Percentiles rank a stretch among this genome's conserved stretches.
These are phyloP conservation scores for Papilio protenor DNA, from an alignment of 2,888 invertebrate genomes.

Conservation along the genomic window DNA sequence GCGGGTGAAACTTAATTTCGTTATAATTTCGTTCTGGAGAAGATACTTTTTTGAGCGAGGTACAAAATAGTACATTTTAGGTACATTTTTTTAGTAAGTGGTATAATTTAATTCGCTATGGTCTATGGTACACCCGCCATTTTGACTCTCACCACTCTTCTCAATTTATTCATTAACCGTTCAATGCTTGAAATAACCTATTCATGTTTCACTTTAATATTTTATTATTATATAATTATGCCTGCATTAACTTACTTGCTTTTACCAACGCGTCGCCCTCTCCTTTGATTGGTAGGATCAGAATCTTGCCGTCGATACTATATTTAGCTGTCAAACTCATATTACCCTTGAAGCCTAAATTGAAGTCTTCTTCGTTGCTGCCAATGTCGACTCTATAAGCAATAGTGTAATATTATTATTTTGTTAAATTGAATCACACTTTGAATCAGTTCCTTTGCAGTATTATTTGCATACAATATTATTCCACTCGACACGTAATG, in stretches of 20 bases:
- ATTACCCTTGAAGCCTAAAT: conserved; percentile 66
- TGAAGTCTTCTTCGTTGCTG: conserved; percentile 61
- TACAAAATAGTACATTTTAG: no score
- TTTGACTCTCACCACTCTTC: no score
- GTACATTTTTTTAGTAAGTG: no score
- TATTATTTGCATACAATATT: conserved; percentile 37
- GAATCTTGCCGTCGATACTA: conserved; percentile 75
- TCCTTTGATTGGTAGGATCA: conserved; percentile 81
- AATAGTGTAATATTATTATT: conserved; percentile 26
- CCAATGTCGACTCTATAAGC: conserved; percentile 66
- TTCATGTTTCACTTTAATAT: not conserved
- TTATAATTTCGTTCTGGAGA: no score
- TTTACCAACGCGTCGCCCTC: conserved; percentile 74
- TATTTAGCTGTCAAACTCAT: conserved; percentile 76
- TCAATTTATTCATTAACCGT: no score
- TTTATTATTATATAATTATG: not conserved
- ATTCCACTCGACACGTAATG: conserved; percentile 21
- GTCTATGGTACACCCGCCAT: no score
- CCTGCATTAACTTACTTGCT: conserved; percentile 68
- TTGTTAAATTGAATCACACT: not conserved
- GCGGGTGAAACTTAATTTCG: no score
- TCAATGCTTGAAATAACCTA: not conserved
- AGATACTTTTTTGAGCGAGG: no score
- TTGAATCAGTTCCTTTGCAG: conserved; percentile 14
- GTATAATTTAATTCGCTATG: no score